Evolutionary conservation across 2,797 vertebrate species (phyloP).

Genomic region (Typhlichthys subterraneus): DNA sequence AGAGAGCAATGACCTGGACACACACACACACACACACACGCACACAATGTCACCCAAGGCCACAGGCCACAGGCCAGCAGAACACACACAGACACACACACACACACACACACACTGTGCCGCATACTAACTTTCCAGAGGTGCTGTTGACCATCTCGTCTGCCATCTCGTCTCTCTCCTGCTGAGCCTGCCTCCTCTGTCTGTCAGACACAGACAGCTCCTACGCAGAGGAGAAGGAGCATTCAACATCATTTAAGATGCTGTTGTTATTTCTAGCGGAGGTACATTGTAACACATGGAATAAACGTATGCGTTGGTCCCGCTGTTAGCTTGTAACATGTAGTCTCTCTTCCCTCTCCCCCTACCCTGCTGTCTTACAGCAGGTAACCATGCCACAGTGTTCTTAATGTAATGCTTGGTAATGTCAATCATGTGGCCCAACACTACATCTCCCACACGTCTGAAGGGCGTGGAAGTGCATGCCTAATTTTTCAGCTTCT

Average conservation of each 20-base stretch:
- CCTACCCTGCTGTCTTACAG: too few species aligned
- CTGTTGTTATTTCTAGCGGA: too few species aligned
- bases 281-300: too few species aligned
- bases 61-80: background rate
- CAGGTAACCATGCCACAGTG: too few species aligned
- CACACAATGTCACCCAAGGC: constrained; percentile 5
- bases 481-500: too few species aligned
- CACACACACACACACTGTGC: background rate
- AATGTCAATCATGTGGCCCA: too few species aligned
- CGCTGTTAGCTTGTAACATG: too few species aligned
- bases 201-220: constrained; percentile 87
- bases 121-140: constrained; percentile 83
- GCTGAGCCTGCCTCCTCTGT: constrained; percentile 86
- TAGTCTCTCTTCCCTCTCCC: too few species aligned
- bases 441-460: too few species aligned
- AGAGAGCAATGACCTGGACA: constrained; percentile 75
- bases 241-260: background rate
- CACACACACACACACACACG: constrained; percentile 8
- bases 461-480: too few species aligned
- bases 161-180: constrained; percentile 87
- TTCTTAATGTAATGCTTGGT: too few species aligned
- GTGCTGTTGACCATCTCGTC: constrained; percentile 87
- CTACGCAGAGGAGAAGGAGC: constrained; percentile 54
- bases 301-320: too few species aligned
- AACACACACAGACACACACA: background rate